phyloP scores from a whole-genome alignment of 1,140 invertebrate genomes.

The Araneus ventricosus region DNA sequence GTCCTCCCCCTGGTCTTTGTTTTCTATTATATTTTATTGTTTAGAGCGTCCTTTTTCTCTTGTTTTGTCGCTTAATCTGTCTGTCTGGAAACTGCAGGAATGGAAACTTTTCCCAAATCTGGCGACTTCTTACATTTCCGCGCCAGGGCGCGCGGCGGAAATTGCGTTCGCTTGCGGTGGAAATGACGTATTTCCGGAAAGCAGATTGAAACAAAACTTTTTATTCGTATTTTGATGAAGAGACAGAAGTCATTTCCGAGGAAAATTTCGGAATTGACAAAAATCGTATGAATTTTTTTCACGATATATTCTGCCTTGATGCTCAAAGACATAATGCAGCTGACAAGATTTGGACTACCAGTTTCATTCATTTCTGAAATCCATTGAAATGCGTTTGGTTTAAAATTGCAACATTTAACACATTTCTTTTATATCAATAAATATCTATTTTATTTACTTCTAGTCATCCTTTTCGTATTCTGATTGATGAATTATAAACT shows the following conservation, averaged over 20 bases:
- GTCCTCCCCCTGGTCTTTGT: not conserved
- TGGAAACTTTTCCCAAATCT: not conserved
- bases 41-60: not conserved
- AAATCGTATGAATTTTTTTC: not conserved
- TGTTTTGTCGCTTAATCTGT: not conserved
- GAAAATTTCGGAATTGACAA: not conserved
- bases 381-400: too few relatives aligned
- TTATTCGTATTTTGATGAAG: constrained; percentile 12
- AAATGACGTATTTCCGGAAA: constrained; percentile 60
- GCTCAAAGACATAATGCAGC: too few relatives aligned
- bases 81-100: not conserved
- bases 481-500: too few relatives aligned
- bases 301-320: too few relatives aligned
- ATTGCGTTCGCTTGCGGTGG: constrained; percentile 54
- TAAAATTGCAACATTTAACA: too few relatives aligned
- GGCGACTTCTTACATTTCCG: constrained; percentile 57
- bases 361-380: too few relatives aligned
- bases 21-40: not conserved
- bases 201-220: constrained; percentile 40
- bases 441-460: too few relatives aligned
- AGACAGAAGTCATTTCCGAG: not conserved
- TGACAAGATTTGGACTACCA: too few relatives aligned
- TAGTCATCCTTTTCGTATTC: too few relatives aligned
- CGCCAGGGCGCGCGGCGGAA: not conserved
- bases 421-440: too few relatives aligned